Conservation (phyloP, 1,140 invertebrate species). For the Eumaeus atala region DNA sequence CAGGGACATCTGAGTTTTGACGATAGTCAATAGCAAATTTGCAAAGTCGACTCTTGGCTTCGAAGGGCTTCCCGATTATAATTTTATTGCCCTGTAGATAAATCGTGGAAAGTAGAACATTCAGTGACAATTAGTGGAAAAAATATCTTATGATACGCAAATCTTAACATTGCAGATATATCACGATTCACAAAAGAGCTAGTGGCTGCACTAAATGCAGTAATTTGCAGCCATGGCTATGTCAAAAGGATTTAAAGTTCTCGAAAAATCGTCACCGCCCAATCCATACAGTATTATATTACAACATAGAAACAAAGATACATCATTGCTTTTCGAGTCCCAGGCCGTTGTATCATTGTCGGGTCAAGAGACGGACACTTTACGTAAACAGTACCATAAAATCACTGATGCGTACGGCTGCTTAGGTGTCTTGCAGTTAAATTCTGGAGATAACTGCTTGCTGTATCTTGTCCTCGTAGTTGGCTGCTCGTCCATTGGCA, state of each 20-base stretch:
- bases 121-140: too few species aligned
- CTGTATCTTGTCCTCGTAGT: slow-evolving; percentile 94
- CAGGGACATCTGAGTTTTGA: too few species aligned
- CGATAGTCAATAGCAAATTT: too few species aligned
- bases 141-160: too few species aligned
- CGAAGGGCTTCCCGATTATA: too few species aligned
- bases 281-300: slow-evolving; percentile 92
- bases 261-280: slow-evolving; percentile 88
- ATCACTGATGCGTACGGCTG: slow-evolving; percentile 94
- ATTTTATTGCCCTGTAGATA: too few species aligned
- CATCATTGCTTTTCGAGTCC: slow-evolving; percentile 92
- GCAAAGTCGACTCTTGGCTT: too few species aligned
- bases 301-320: slow-evolving; percentile 89
- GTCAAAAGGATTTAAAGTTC: slow-evolving; percentile 92
- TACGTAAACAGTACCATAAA: slow-evolving; percentile 91
- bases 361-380: slow-evolving; percentile 87
- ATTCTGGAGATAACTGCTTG: slow-evolving; percentile 87
- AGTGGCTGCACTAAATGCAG: slow-evolving; percentile 4
- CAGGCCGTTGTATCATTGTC: slow-evolving; percentile 89
- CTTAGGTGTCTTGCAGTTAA: slow-evolving; percentile 90
- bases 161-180: too few species aligned
- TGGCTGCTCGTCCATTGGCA: slow-evolving; percentile 95
- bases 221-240: slow-evolving; percentile 82
- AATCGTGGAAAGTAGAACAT: too few species aligned
- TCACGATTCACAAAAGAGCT: too few species aligned